Conservation (phyloP, 2,113 vertebrate species). For the Microcebus griseorufus region DNA sequence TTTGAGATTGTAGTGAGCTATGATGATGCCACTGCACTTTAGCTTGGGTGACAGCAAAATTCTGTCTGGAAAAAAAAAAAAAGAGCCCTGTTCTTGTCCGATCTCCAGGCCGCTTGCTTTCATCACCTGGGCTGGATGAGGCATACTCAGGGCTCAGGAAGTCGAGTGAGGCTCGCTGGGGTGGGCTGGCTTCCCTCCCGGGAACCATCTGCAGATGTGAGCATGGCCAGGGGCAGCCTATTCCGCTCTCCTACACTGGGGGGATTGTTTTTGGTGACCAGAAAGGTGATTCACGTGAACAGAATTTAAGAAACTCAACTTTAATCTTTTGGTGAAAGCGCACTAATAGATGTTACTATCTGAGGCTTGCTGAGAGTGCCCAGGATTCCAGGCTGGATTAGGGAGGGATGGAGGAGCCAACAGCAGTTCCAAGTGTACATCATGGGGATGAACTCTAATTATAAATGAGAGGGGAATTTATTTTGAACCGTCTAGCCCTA, state of each 20-base stretch:
- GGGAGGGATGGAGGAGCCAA: constrained; percentile 37
- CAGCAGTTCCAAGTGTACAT: background rate
- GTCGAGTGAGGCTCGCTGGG: background rate
- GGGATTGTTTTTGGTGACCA: background rate
- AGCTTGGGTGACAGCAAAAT: too few species aligned
- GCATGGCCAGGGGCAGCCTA: background rate
- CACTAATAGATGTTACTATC: background rate
- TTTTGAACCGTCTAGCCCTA: background rate
- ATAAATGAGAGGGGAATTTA: background rate
- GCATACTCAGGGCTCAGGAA: background rate
- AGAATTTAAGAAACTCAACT: constrained; percentile 6
- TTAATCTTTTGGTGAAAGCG: constrained; percentile 53
- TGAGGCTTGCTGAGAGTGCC: background rate
- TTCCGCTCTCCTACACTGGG: background rate
- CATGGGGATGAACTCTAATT: background rate
- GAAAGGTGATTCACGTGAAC: constrained; percentile 51
- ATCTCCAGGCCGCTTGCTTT: constrained; percentile 9
- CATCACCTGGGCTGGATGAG: background rate
- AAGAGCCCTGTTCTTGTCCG: fast-evolving
- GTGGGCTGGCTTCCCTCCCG: background rate
- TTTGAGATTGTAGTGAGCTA: too few species aligned
- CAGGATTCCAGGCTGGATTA: background rate
- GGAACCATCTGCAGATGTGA: background rate
- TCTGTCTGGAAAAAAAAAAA: too few species aligned
- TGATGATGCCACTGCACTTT: too few species aligned